Evolutionary conservation across 2,888 invertebrate species (phyloP), one percentile per base, ranked within the genome.

Genomic region (Geophilus truncorum): DNA sequence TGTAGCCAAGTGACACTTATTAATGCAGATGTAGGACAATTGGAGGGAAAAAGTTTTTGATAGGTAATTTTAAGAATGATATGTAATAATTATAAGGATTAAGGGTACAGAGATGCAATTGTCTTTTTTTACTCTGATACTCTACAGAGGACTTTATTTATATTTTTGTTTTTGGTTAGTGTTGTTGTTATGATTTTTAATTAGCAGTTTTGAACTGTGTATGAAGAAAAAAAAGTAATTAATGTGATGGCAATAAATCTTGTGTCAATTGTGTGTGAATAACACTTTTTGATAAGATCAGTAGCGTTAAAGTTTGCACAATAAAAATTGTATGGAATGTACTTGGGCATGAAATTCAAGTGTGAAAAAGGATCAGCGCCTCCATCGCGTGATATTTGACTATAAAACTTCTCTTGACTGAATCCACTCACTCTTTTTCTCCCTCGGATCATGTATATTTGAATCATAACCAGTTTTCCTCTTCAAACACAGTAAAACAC

Each of bases 221-320:
- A 57, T 9, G 21, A 18, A 21, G 6, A 23, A n/a, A n/a, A n/a
- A n/a, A n/a, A n/a, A n/a, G n/a, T 57, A 57, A 62, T 62, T 62
- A 62, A 62, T 62, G 62, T 25, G 21, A 1, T 15, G 62, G 62
- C 15, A 25, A 62, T 62, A 62, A 62, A 62, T 62, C 62, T 62
- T 25, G 12, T 62, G 62, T 62, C 25, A 62, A 25, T 62, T 62
- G 62, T 62, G 62, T 62, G 62, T 62, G 62, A 62, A 62, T 62
- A 62, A 62, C 62, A 62, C 62, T 25, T 62, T 62, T 62, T 62
- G 62, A 62, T 62, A 62, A 62, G 62, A 62, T 62, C 62, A 62
- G 62, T 62, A 25, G 62, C 62, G 62, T 23, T 62, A 62, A 62
- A 62, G 62, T 62, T 62, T 62, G 62, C 62, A 25, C 62, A 62